Evolutionary conservation across 2,888 invertebrate genomes (phyloP), one percentile per base, ranked within the genome.

Genomic region (Bimastos eiseni): DNA sequence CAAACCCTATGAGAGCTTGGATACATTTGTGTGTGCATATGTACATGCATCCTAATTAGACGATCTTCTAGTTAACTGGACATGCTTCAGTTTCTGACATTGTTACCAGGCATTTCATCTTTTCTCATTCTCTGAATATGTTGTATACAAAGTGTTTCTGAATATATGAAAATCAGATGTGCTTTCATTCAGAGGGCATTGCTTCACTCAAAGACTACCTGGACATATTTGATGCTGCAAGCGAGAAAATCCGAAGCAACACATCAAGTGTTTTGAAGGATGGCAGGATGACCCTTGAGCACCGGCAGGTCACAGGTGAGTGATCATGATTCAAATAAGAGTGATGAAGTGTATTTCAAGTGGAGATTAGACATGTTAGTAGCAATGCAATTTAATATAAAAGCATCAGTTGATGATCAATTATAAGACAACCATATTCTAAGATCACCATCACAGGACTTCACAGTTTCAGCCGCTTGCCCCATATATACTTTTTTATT

Each of bases 171-270:
- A n/a, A n/a, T n/a, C n/a, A n/a, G 24, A 49, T 24, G 24, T 84
- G 34, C 36, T 86, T 33, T 86, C 34, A 30, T 90, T 36, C 37
- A 91, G 91, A 36, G n/a, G 37, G 38, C 37, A 38, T 89, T 21
- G 90, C 91, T 30, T 70, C 83, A 6, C 90, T 91, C 34, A 38
- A 37, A 44, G 91, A 91, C 37, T 91, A 91, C 83, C 44, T 91
- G 24, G 91, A 91, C 88, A 41, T 91, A 33, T 91, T 89, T 41
- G 91, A 91, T 41, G 90, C 89, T 41, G 89, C 91, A 34, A 70
- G 89, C 30, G 91, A 91, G 86, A 44, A 84, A 33, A 91, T 91
- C 33, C 90, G 90, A n/a, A 38, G 38, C 44, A 91, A 90, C 70
- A 49, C 89, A 38, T 83, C 84, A n/a, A 38, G 36, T 21, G 33